Percentiles rank a stretch among this genome's conserved stretches.
phyloP scores from a whole-genome alignment of 2,797 vertebrate genomes.

The Selene dorsalis region DNA sequence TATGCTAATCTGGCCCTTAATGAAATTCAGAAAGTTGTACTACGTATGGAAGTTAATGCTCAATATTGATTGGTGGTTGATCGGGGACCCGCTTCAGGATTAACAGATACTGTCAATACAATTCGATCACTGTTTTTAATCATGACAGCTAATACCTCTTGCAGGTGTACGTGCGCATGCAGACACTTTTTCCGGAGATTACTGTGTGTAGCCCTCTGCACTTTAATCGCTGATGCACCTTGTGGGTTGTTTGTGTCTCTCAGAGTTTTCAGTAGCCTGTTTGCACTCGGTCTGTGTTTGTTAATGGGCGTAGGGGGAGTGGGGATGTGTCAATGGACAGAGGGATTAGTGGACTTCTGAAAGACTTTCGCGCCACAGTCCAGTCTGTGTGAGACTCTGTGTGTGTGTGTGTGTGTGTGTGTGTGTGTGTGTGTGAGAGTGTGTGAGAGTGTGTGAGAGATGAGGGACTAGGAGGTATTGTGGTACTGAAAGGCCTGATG shows the following conservation, averaged over 20 bases:
- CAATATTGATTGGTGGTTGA: slow-evolving; percentile 8
- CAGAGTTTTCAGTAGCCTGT: slow-evolving; percentile 27
- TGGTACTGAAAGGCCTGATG: slow-evolving; percentile 79
- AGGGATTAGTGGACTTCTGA: slow-evolving; percentile 71
- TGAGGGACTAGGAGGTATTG: slow-evolving; percentile 66
- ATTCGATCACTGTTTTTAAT: slow-evolving; percentile 53
- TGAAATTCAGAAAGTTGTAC: background rate
- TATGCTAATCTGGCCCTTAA: background rate
- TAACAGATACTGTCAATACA: slow-evolving; percentile 24
- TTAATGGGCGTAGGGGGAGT: slow-evolving; percentile 34
- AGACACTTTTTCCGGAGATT: slow-evolving; percentile 1
- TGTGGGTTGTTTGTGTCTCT: slow-evolving; percentile 16
- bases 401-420: slow-evolving; percentile 26
- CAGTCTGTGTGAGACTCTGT: slow-evolving; percentile 28
- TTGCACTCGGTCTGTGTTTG: slow-evolving; percentile 44
- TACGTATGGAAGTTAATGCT: background rate
- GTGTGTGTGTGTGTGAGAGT: slow-evolving; percentile 33
- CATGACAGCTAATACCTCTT: background rate
- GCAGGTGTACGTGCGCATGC: background rate
- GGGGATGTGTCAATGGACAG: slow-evolving; percentile 60
- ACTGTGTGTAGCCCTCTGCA: background rate
- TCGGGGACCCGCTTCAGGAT: slow-evolving; percentile 26
- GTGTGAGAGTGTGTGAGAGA: slow-evolving; percentile 20
- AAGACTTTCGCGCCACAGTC: slow-evolving; percentile 70
- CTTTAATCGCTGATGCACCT: slow-evolving; percentile 3